Conservation (phyloP, 2,113 vertebrate genomes). For the Ramphastos sulfuratus region DNA sequence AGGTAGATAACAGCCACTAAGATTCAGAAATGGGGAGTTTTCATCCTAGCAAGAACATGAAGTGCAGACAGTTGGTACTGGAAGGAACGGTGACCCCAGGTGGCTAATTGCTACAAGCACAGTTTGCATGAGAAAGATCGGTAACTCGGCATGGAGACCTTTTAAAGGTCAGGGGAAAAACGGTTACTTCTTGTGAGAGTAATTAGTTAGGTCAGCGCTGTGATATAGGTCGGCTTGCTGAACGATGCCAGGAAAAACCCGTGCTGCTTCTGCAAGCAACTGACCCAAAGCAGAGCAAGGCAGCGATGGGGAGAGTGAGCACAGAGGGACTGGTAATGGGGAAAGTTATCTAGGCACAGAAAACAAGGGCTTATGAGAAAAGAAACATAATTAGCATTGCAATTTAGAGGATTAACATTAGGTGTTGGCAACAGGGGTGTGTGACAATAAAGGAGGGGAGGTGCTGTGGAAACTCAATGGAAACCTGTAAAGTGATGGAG, state of each 20-base stretch:
- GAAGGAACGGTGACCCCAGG: neutral
- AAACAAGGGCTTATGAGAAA: neutral
- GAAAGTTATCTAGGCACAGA: neutral
- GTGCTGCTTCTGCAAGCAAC: neutral
- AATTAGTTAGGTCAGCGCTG: neutral
- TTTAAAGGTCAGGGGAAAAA: neutral
- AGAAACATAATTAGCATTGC: neutral
- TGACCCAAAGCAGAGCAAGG: accelerated
- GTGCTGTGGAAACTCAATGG: neutral
- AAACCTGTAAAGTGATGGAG: neutral
- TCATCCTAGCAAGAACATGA: neutral
- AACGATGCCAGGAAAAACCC: neutral
- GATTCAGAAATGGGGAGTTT: neutral
- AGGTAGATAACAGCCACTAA: neutral
- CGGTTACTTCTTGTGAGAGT: neutral
- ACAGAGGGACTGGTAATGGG: neutral
- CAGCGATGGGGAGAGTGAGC: neutral
- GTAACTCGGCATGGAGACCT: neutral
- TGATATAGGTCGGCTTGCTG: neutral
- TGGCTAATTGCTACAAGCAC: neutral
- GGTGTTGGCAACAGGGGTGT: neutral
- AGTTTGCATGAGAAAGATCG: neutral
- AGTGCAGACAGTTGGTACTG: neutral
- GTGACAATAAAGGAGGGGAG: neutral
- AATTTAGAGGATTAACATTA: neutral